A percentile compares a stretch with the other conserved stretches of the same genome.
phyloP scores from a whole-genome alignment of 2,888 invertebrate species.

The Hypomecis atomaria region DNA sequence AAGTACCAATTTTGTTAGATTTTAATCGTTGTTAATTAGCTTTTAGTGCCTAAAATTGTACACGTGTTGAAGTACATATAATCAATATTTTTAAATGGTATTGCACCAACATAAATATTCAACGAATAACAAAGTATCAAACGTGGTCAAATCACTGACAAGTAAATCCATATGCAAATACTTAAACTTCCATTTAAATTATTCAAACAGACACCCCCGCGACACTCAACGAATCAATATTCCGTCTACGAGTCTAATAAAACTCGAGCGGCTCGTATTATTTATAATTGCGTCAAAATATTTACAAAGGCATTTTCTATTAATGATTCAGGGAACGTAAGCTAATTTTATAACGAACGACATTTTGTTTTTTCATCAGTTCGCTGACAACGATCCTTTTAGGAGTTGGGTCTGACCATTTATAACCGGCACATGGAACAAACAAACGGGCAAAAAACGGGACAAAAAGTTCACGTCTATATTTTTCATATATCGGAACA shows the following conservation, averaged over 20 bases:
- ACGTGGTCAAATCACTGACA: conserved; percentile 9
- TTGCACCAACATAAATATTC: conserved; percentile 16
- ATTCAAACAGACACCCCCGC: conserved; percentile 26
- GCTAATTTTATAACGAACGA: conserved; percentile 38
- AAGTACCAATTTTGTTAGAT: background rate
- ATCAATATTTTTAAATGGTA: background rate
- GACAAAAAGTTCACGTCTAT: conserved; percentile 48
- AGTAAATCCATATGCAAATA: conserved; percentile 23
- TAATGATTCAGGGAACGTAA: conserved; percentile 37
- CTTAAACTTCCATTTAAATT: conserved; percentile 22
- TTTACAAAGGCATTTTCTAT: conserved; percentile 36
- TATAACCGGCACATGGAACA: conserved; percentile 43
- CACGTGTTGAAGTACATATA: background rate
- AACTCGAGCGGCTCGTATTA: conserved; percentile 25
- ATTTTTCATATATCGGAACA: conserved; percentile 46
- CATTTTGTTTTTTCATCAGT: conserved; percentile 38
- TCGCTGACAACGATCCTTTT: conserved; percentile 37
- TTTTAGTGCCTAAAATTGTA: background rate
- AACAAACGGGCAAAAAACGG: conserved; percentile 38
- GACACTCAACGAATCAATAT: conserved; percentile 31
- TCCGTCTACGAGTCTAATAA: conserved; percentile 27
- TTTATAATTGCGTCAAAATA: conserved; percentile 40
- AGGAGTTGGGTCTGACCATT: conserved; percentile 36
- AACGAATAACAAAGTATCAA: conserved; percentile 9
- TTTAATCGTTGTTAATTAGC: background rate